Evolutionary conservation across 2,797 vertebrate species (phyloP), one percentile per base, ranked within the genome.

Genomic region (Xiphorhynchus erythropygius): DNA sequence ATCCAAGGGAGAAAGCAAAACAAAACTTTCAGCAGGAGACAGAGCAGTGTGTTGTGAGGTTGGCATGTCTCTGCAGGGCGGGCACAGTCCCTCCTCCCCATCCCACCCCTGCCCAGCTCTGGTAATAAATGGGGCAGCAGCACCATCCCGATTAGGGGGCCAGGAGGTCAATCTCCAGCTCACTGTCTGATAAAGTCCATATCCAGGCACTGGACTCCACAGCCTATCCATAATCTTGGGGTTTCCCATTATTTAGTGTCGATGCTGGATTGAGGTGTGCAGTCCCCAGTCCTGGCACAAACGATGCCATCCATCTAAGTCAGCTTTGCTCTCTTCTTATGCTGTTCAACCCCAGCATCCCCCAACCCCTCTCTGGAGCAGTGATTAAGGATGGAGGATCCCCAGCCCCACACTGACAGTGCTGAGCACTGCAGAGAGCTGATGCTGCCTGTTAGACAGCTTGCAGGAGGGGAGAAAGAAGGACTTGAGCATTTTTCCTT

Each of bases 151-250:
- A 74, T 84, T 44, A 87, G 84, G 67, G 89, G 94, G 81, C 25
- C 77, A 41, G 52, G 52, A 86, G 90, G 94, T 92, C 96, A 85
- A 94, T 95, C 69, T 95, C 24, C 44, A 65, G 70, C 87, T 53
- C 24, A 17, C 86, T 87, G 23, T 75, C 91, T 97, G 95, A 95
- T 91, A 79, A 92, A 97, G 89, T 68, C 88, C 87, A 73, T 44
- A 55, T 27, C 69, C 94, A 90, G 93, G 62, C 85, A 16, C 76
- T 25, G 18, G 15, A 23, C 53, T 77, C 79, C 57, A 23, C 73
- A 25, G 87, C 73, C 86, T 16, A n/a, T 89, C 83, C 96, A 92
- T 95, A 95, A 95, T 52, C 65, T n/a, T n/a, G n/a, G 35, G 84
- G 24, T 19, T 76, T 77, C 41, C 60, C 81, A 28, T 64, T 79